Conservation (phyloP, 2,888 invertebrate species). For the Ganaspis brasiliensis region DNA sequence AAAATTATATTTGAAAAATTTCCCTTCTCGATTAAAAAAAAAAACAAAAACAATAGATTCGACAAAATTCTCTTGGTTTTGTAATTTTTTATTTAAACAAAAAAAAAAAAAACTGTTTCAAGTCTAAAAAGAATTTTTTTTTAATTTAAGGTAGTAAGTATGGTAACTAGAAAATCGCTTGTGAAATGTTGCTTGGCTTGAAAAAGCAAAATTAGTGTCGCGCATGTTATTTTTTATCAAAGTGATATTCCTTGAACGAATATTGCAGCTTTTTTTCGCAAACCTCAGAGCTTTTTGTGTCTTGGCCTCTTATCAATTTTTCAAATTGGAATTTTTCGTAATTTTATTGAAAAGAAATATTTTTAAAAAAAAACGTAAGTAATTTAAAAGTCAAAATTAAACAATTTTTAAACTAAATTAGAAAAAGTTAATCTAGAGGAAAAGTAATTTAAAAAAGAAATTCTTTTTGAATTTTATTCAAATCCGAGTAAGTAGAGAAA, state of each 20-base stretch:
- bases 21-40: too few species aligned
- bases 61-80: too few species aligned
- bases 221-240: neutral
- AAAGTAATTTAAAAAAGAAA: too few species aligned
- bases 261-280: conserved; percentile 9
- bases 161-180: neutral
- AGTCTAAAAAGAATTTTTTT: neutral
- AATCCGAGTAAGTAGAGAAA: conserved; percentile 16
- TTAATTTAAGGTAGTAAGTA: neutral
- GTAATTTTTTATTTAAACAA: neutral
- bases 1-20: too few species aligned
- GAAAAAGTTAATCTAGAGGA: too few species aligned
- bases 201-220: neutral
- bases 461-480: too few species aligned
- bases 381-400: too few species aligned
- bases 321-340: neutral
- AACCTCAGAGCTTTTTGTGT: neutral
- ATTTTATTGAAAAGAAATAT: neutral
- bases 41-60: too few species aligned
- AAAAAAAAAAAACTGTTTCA: neutral
- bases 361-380: neutral
- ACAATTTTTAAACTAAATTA: too few species aligned
- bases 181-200: conserved; percentile 10
- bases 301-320: neutral
- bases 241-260: neutral